Evolutionary conservation across 2,888 invertebrate genomes (phyloP), one percentile per base, ranked within the genome.

Genomic region (Drosophila affinis): DNA sequence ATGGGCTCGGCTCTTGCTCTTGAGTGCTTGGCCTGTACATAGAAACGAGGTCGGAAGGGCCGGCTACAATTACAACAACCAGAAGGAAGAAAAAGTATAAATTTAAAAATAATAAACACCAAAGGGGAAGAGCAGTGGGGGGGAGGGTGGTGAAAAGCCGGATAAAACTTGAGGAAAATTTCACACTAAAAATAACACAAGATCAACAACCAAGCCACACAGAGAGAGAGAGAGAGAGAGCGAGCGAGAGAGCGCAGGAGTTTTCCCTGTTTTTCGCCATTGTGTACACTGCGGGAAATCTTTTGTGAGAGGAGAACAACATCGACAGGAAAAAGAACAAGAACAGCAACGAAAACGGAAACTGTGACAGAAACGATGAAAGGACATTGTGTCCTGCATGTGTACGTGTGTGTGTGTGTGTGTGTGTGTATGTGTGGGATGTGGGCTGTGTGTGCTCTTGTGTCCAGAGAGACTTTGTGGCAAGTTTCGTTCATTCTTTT

Each of bases 281-380:
- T 69, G 67, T 67, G 65, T 67, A 56, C 65, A 68, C 65, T 67
- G 69, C 34, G 58, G 52, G 72, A 70, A 72, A 72, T 63, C 64
- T 71, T 58, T 57, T 71, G 73, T 64, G 65, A 56, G 72, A 9
- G 64, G 70, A 55, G 39, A 69, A 64, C 47, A 70, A 72, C 46
- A 68, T 59, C 49, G 63, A 56, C 52, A 72, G 49, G 34, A 72
- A 47, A 52, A 62, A 58, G 48, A 75, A 62, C 57, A 10, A 44
- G 55, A 67, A 67, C 70, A 73, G 61, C 63, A 72, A 72, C 74
- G 70, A 73, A 81, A 87, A 77, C 65, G 79, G 76, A 81, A 87
- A 77, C 65, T 77, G 63, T 70, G 85, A 71, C 75, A 65, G 65
- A 72, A 73, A 68, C 70, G 70, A 65, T 81, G 68, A 72, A 72